phyloP scores from a whole-genome alignment of 2,888 invertebrate species.

The Tupiocoris notatus region DNA sequence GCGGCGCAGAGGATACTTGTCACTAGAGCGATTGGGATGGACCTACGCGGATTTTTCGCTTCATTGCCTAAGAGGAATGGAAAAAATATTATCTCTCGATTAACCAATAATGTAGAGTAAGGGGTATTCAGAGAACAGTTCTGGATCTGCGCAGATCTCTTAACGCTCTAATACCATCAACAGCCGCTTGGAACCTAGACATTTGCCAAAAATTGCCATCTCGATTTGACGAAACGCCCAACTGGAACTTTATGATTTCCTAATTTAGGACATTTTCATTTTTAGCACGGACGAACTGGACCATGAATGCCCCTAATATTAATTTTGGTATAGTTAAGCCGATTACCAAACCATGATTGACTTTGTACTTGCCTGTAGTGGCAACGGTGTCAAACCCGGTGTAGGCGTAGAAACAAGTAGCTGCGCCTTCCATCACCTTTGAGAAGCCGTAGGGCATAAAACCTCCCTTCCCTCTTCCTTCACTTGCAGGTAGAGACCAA shows the following conservation, averaged over 20 bases:
- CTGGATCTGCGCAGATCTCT: no score
- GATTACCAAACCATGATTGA: neutral
- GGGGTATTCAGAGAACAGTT: no score
- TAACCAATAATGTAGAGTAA: neutral
- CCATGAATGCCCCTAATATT: no score
- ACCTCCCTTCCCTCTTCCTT: constrained; percentile 65
- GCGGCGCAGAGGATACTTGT: constrained; percentile 81
- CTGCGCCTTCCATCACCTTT: constrained; percentile 77
- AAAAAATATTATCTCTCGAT: no score
- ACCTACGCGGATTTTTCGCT: constrained; percentile 44
- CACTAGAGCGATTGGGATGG: constrained; percentile 44
- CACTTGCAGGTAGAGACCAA: constrained; percentile 45
- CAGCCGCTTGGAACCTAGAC: no score
- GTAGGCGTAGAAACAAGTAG: constrained; percentile 90
- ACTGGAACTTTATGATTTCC: no score
- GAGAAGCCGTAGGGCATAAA: constrained; percentile 80
- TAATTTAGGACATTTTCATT: neutral
- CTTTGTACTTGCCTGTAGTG: constrained; percentile 65
- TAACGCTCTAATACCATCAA: no score
- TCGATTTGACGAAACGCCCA: no score
- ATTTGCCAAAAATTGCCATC: no score
- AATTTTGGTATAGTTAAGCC: neutral
- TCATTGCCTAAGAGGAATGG: constrained; percentile 43
- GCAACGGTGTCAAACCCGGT: constrained; percentile 92
- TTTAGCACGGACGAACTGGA: no score